A percentile compares a stretch with the other conserved stretches of the same genome.
Conservation (phyloP, 2,888 invertebrate species). For the Dryobota labecula region DNA sequence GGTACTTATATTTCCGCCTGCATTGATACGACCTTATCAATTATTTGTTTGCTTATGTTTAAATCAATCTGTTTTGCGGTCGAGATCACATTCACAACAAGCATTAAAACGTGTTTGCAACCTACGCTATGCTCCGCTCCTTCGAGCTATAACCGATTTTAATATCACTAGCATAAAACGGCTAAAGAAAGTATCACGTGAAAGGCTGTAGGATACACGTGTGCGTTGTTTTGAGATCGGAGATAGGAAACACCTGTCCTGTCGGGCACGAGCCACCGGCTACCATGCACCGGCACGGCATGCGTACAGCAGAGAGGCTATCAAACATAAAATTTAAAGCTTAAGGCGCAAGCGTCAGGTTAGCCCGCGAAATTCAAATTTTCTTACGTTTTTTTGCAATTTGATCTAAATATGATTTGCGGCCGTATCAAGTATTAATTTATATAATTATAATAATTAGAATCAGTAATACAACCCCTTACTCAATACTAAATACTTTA, state of each 20-base stretch:
- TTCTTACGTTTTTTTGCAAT: no score
- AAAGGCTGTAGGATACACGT: conserved; percentile 46
- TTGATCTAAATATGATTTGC: no score
- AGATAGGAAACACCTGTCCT: conserved; percentile 59
- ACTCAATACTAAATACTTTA: no score
- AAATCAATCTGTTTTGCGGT: conserved; percentile 54
- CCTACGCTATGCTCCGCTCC: conserved; percentile 10
- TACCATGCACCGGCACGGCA: conserved; percentile 38
- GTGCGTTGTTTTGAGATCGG: conserved; percentile 65
- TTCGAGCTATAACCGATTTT: conserved; percentile 26
- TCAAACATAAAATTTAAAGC: conserved; percentile 8
- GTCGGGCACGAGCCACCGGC: conserved; percentile 61
- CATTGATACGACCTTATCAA: conserved; percentile 46
- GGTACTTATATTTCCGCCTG: conserved; percentile 29
- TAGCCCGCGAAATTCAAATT: no score
- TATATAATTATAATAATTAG: no score
- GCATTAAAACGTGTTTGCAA: conserved; percentile 36
- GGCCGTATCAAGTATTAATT: no score
- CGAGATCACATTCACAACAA: conserved; percentile 37
- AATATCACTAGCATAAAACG: conserved; percentile 27
- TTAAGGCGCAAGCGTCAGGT: no score
- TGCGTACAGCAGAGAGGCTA: not conserved
- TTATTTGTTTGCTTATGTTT: conserved; percentile 43
- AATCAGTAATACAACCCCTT: no score
- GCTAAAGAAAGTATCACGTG: conserved; percentile 47